Evolutionary conservation across 2,113 vertebrate genomes (phyloP), one percentile per base, ranked within the genome.

Genomic region (Dascyllus trimaculatus): DNA sequence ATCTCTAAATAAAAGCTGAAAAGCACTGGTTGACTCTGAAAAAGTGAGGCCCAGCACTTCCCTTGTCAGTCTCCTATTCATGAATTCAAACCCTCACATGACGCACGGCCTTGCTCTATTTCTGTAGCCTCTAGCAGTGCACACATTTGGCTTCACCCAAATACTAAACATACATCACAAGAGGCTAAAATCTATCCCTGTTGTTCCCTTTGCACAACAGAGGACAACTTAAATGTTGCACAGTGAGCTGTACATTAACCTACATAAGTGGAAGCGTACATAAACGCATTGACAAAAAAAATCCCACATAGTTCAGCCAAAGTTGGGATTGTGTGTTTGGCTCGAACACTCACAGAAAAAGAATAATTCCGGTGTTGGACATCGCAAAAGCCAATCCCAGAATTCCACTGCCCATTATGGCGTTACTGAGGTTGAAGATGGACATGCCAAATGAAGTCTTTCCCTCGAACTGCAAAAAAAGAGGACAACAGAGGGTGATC

Each of bases 351-450:
- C 88, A 97, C 96, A 96, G 25, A 91, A 97, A 97, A 54, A 96
- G 90, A 72, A 95, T 59, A 52, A 97, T 92, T 66, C 96, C 96
- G 0, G 95, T 96, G 90, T 96, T 96, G 82, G 95, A 93, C 96
- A 96, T 96, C 4, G 95, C 96, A 48, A 90, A 96, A 15, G 96
- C 95, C 78, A 96, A 86, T 81, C 95, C 96, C 72, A 97, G 93
- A 91, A 96, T 96, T 48, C 96, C 95, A 51, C 96, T 97, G 70
- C 96, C 96, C 95, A 96, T 96, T 67, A 96, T 97, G 90, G 96
- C 95, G 0, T 96, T 97, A 82, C 96, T 96, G 80, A 97, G 95
- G 89, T 96, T 97, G 80, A 96, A 97, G 77, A 96, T 88, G 11
- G 95, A 97, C 95, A 97, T 96, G 29, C 95, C 95, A 21, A 96